Evolutionary conservation across 2,113 vertebrate genomes (phyloP).

Genomic region (Felis chaus): DNA sequence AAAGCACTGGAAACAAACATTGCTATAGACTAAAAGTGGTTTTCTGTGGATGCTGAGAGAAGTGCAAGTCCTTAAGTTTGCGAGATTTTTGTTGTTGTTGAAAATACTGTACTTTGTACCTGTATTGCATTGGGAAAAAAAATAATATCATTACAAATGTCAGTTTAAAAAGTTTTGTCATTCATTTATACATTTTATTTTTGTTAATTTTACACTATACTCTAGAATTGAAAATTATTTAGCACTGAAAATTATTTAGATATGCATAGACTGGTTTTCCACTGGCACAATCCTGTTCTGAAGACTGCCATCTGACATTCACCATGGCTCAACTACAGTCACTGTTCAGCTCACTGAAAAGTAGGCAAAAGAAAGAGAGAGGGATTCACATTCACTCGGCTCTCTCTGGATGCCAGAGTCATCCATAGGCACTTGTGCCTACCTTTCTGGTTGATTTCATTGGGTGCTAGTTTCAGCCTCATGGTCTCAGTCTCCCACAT

Average conservation of each 20-base stretch:
- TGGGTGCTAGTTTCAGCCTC: rapidly evolving
- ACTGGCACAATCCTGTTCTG: too few relatives aligned
- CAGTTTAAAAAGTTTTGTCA: background rate
- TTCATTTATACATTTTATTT: background rate
- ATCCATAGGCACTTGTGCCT: rapidly evolving
- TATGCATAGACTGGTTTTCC: background rate
- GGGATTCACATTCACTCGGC: rapidly evolving
- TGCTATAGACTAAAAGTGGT: rapidly evolving
- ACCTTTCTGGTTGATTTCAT: rapidly evolving
- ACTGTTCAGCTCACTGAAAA: background rate
- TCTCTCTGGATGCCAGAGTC: background rate
- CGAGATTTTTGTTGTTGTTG: background rate
- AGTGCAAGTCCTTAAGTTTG: background rate
- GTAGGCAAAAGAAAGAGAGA: too few relatives aligned
- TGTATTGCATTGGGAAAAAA: background rate
- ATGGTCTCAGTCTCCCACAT: rapidly evolving
- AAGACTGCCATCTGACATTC: background rate
- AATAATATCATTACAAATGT: background rate
- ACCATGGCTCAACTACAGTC: rapidly evolving
- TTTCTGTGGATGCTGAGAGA: background rate
- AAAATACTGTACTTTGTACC: background rate
- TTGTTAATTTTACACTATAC: background rate
- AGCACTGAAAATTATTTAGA: background rate
- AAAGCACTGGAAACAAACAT: background rate
- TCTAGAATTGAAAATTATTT: background rate